Percentiles rank a stretch among this genome's conserved stretches.
Conservation (phyloP, 1,140 invertebrate species). For the Acromyrmex charruanus region DNA sequence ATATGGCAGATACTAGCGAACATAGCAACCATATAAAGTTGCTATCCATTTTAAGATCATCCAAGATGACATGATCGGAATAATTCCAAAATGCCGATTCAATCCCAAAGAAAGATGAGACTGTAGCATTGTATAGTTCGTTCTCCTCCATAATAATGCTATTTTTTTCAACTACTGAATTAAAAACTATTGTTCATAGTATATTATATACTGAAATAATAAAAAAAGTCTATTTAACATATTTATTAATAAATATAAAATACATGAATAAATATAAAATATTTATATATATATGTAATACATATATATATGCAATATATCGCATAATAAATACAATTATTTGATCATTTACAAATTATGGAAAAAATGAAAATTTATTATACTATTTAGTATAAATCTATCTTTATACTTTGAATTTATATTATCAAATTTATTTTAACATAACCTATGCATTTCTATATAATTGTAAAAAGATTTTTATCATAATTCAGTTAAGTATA, state of each 20-base stretch:
- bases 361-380: not conserved
- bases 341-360: not conserved
- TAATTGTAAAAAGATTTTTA: not conserved
- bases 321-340: not conserved
- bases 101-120: slow-evolving; percentile 80
- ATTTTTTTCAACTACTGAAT: slow-evolving; percentile 42
- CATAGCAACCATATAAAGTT: slow-evolving; percentile 94
- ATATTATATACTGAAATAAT: slow-evolving; percentile 56
- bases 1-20: slow-evolving; percentile 92
- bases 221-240: slow-evolving; percentile 10
- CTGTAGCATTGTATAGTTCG: slow-evolving; percentile 76
- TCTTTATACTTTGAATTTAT: not conserved
- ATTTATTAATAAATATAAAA: not conserved
- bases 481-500: not conserved
- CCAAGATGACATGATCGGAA: slow-evolving; percentile 87
- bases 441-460: slow-evolving; percentile 66
- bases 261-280: not conserved
- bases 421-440: slow-evolving; percentile 51
- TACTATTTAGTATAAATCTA: not conserved
- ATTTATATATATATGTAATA: not conserved
- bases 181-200: slow-evolving; percentile 62
- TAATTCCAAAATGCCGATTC: slow-evolving; percentile 83
- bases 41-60: slow-evolving; percentile 93
- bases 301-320: not conserved
- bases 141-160: slow-evolving; percentile 78